Conservation (phyloP, 92 coral and sea anemone genomes). For the Montipora capitata region DNA sequence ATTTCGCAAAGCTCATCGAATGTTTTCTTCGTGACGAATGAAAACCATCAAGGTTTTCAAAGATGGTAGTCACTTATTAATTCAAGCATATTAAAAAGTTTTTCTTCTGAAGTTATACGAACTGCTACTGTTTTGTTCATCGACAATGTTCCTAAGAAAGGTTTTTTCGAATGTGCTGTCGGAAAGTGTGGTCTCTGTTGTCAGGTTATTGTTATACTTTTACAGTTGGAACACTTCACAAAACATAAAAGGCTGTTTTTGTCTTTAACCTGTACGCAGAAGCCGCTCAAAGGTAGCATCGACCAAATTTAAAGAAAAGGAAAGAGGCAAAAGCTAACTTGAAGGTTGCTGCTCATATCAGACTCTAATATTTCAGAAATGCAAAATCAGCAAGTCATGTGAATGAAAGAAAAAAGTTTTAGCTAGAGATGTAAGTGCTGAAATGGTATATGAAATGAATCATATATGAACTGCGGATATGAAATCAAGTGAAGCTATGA, state of each 20-base stretch:
- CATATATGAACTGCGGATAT: too few relatives aligned
- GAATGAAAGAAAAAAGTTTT: slow-evolving; percentile 38
- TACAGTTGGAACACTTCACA: slow-evolving; percentile 36
- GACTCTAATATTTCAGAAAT: slow-evolving; percentile 29
- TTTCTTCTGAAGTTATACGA: too few relatives aligned
- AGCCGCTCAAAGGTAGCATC: slow-evolving; percentile 37
- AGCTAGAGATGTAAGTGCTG: background rate
- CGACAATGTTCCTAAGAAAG: too few relatives aligned
- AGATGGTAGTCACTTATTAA: background rate
- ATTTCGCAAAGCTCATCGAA: too few relatives aligned
- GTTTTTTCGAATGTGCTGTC: too few relatives aligned
- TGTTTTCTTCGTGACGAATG: too few relatives aligned
- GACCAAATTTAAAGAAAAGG: background rate
- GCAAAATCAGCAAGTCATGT: slow-evolving; percentile 52
- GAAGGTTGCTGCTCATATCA: too few relatives aligned
- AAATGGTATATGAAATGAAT: too few relatives aligned
- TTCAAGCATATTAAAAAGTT: slow-evolving; percentile 51
- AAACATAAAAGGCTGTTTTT: slow-evolving; percentile 9
- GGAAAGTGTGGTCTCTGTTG: too few relatives aligned
- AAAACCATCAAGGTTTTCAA: slow-evolving; percentile 26
- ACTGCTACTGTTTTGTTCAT: too few relatives aligned
- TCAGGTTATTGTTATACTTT: slow-evolving; percentile 30
- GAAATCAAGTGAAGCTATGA: too few relatives aligned
- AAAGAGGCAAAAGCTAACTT: too few relatives aligned
- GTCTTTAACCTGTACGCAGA: slow-evolving; percentile 22